Evolutionary conservation across 1,140 invertebrate genomes (phyloP).

Genomic region (Apis dorsata): DNA sequence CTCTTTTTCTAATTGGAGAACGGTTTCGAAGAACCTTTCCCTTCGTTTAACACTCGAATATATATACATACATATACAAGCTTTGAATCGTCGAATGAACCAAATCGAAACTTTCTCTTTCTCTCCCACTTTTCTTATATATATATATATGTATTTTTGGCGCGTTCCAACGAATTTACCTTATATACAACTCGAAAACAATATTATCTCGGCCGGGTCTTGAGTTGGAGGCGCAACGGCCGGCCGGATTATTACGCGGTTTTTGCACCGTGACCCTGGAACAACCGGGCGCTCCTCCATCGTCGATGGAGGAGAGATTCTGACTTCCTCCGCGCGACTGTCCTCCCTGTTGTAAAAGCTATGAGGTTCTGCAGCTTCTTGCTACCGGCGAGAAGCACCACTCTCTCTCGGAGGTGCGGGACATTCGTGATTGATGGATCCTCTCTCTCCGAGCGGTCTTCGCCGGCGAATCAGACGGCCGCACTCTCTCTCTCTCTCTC

Average conservation of each 20-base stretch:
- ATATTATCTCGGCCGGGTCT: constrained; percentile 41
- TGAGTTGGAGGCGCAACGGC: constrained; percentile 48
- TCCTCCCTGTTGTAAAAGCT: constrained; percentile 61
- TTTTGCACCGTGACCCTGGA: constrained; percentile 66
- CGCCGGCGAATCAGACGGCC: constrained; percentile 67
- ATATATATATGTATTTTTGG: neutral
- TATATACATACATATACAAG: too few species aligned
- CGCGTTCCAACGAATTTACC: neutral
- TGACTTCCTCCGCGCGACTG: constrained; percentile 67
- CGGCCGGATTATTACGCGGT: constrained; percentile 66
- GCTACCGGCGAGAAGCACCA: constrained; percentile 68
- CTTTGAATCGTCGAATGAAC: neutral
- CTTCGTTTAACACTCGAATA: neutral
- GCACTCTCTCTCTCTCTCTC: constrained; percentile 57
- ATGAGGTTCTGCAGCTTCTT: constrained; percentile 70
- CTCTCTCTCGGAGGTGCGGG: constrained; percentile 67
- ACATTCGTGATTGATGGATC: constrained; percentile 75
- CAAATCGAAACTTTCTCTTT: neutral
- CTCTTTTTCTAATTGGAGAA: neutral
- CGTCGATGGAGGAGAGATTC: constrained; percentile 49
- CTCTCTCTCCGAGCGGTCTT: constrained; percentile 68
- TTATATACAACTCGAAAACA: constrained; percentile 35
- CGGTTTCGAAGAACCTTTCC: neutral
- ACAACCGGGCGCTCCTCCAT: constrained; percentile 38
- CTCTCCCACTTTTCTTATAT: neutral